phyloP scores from a whole-genome alignment of 1,140 invertebrate species.

The Nebria ingens region DNA sequence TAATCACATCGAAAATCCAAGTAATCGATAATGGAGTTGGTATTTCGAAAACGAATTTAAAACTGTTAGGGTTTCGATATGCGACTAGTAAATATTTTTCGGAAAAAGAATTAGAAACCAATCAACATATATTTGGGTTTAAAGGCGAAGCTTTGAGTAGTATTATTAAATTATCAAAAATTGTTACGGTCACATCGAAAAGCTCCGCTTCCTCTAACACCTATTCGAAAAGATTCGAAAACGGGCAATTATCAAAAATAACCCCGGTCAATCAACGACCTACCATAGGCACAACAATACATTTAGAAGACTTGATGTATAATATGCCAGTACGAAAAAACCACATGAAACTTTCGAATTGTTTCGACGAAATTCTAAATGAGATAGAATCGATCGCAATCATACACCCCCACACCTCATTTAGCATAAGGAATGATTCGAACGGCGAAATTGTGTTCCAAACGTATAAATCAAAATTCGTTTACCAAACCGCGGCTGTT shows the following conservation, averaged over 20 bases:
- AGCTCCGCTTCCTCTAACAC: constrained; percentile 33
- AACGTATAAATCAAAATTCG: constrained; percentile 40
- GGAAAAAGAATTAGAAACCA: constrained; percentile 38
- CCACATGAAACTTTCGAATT: constrained; percentile 38
- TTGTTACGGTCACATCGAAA: constrained; percentile 45
- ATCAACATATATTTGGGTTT: constrained; percentile 46
- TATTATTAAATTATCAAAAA: constrained; percentile 42
- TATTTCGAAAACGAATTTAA: constrained; percentile 40
- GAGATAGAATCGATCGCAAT: constrained; percentile 46
- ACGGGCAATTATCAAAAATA: constrained; percentile 25
- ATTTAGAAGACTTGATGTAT: constrained; percentile 48
- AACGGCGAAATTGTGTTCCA: constrained; percentile 43
- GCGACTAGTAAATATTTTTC: constrained; percentile 50
- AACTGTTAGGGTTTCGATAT: constrained; percentile 45
- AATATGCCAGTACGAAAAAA: constrained; percentile 50
- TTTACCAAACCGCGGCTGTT: constrained; percentile 39
- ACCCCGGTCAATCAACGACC: constrained; percentile 33
- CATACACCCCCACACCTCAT: constrained; percentile 43
- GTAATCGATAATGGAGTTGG: constrained; percentile 57
- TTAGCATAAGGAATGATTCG: constrained; percentile 50
- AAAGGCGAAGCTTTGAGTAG: constrained; percentile 54
- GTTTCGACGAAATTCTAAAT: constrained; percentile 44
- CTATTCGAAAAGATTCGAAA: constrained; percentile 31
- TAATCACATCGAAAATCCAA: constrained; percentile 46
- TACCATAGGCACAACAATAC: constrained; percentile 52